Percentiles rank a stretch among this genome's conserved stretches.
Evolutionary conservation across 1,140 invertebrate species (phyloP).

Genomic region (Scaptomyza pallida): DNA sequence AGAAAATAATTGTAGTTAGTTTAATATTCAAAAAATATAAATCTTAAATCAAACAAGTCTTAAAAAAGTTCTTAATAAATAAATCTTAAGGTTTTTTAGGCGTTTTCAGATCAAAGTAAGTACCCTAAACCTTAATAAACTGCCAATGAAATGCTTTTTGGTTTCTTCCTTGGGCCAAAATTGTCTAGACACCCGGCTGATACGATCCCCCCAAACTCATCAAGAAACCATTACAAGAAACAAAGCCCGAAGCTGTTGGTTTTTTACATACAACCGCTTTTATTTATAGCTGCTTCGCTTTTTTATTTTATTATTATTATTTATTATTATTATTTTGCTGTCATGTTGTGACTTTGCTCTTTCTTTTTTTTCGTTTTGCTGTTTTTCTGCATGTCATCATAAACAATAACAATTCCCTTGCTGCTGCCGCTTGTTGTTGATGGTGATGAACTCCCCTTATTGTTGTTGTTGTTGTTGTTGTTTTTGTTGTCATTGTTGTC

Average conservation of each 20-base stretch:
- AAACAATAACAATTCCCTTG: slow-evolving; percentile 41
- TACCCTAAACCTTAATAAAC: too few relatives aligned
- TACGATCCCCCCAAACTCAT: neutral
- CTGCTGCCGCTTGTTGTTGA: slow-evolving; percentile 14
- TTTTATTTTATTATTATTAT: neutral
- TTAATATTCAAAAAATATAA: too few relatives aligned
- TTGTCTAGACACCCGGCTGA: neutral
- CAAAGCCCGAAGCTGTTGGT: too few relatives aligned
- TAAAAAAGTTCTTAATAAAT: too few relatives aligned
- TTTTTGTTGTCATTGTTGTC: slow-evolving; percentile 21
- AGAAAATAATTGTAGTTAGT: too few relatives aligned
- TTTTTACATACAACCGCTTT: slow-evolving; percentile 1
- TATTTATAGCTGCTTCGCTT: slow-evolving; percentile 16
- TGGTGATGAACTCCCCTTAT: slow-evolving; percentile 12
- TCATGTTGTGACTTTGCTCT: neutral
- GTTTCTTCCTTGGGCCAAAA: neutral
- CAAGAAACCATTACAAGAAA: neutral
- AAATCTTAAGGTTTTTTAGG: too few relatives aligned
- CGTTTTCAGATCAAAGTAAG: too few relatives aligned
- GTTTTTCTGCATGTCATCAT: slow-evolving; percentile 22
- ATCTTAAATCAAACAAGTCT: too few relatives aligned
- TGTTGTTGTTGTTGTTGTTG: neutral
- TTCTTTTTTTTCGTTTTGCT: slow-evolving; percentile 2
- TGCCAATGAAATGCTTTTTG: too few relatives aligned
- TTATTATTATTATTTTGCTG: slow-evolving; percentile 6